These are phyloP conservation scores for Tenebrio molitor DNA, from an alignment of 1,140 invertebrate species.

Conservation along the genomic window DNA sequence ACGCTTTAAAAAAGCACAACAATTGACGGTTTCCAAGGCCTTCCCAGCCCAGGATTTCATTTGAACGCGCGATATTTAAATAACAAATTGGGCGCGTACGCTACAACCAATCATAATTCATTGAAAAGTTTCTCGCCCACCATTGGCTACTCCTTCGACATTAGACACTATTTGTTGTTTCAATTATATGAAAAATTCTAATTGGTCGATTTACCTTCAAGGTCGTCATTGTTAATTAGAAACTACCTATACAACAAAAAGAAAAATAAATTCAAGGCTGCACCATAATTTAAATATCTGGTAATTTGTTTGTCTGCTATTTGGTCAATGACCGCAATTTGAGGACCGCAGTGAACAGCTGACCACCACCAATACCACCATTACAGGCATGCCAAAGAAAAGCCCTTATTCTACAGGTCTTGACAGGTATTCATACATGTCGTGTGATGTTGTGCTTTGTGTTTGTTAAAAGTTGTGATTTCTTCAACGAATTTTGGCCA, in stretches of 20 bases:
- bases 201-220: slow-evolving; percentile 16
- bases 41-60: no score
- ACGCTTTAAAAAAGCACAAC: no score
- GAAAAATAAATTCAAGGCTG: slow-evolving; percentile 13
- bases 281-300: slow-evolving; percentile 11
- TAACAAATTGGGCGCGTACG: no score
- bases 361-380: neutral
- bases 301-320: slow-evolving; percentile 22
- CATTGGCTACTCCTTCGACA: neutral
- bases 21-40: no score
- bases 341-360: slow-evolving; percentile 11
- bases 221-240: slow-evolving; percentile 14
- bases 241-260: slow-evolving; percentile 3
- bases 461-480: neutral
- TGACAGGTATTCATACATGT: slow-evolving; percentile 21
- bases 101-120: no score
- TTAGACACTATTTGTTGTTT: neutral
- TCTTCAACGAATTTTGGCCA: neutral
- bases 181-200: no score
- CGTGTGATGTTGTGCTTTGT: slow-evolving; percentile 6
- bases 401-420: slow-evolving; percentile 9
- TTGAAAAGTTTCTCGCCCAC: neutral
- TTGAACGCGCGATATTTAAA: neutral
- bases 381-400: neutral
- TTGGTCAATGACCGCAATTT: slow-evolving; percentile 27